phyloP scores from a whole-genome alignment of 2,113 vertebrate genomes.

The Misgurnus mizolepis region DNA sequence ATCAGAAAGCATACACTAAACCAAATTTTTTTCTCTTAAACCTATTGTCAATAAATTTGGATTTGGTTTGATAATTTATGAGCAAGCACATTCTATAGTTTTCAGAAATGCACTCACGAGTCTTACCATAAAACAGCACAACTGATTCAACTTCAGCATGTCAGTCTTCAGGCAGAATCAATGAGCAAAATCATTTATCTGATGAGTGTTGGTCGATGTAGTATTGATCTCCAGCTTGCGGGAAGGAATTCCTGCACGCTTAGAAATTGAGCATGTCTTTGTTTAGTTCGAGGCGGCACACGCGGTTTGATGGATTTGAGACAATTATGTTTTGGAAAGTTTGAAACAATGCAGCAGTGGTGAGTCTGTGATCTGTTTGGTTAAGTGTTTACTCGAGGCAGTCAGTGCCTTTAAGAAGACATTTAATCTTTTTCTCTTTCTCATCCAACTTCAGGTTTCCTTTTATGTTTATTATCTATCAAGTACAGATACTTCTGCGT shows the following conservation, averaged over 20 bases:
- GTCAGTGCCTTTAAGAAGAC: conserved; percentile 52
- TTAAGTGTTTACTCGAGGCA: not conserved
- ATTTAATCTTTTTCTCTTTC: conserved; percentile 68
- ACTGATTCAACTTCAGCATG: conserved; percentile 29
- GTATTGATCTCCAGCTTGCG: conserved; percentile 51
- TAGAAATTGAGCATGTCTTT: conserved; percentile 43
- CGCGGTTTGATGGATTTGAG: conserved; percentile 40
- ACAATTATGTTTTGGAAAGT: conserved; percentile 20
- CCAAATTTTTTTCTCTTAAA: not conserved
- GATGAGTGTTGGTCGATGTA: conserved; percentile 55
- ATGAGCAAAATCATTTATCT: conserved; percentile 50
- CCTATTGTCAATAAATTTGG: not conserved
- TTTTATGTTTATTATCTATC: not conserved
- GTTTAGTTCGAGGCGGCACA: not conserved
- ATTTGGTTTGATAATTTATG: not conserved
- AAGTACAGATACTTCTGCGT: not conserved
- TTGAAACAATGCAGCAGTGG: conserved; percentile 14
- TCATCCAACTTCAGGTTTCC: conserved; percentile 41
- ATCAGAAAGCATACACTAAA: not conserved
- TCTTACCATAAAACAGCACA: conserved; percentile 20
- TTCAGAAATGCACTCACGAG: not conserved
- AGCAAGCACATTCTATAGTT: conserved; percentile 13
- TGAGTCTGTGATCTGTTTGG: not conserved
- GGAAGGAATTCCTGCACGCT: conserved; percentile 42
- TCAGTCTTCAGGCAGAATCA: conserved; percentile 56